Percentiles rank a stretch among this genome's conserved stretches.
Evolutionary conservation across 2,888 invertebrate species (phyloP).

Genomic region (Gisinianus flammeolus): DNA sequence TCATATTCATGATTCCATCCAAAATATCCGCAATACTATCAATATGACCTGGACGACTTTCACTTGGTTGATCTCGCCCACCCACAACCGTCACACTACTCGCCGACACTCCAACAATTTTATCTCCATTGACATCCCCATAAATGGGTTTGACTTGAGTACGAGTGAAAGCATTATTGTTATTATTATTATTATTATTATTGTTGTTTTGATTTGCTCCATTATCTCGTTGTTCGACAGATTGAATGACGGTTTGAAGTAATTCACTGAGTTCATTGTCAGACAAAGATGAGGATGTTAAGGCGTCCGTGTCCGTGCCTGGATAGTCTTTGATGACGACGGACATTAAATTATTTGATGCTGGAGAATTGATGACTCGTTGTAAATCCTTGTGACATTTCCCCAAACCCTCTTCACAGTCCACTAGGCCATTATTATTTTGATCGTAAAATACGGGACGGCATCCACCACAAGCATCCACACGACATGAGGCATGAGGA

Average conservation of each 20-base stretch:
- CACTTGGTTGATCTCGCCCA: constrained; percentile 24
- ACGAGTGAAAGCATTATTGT: constrained; percentile 23
- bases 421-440: constrained; percentile 58
- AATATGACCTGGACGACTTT: constrained; percentile 30
- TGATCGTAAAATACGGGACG: constrained; percentile 59
- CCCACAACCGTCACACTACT: constrained; percentile 49
- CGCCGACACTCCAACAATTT: constrained; percentile 50
- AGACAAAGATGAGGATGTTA: constrained; percentile 30
- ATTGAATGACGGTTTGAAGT: constrained; percentile 19
- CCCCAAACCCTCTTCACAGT: constrained; percentile 59
- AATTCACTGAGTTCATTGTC: constrained; percentile 33
- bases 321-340: constrained; percentile 35
- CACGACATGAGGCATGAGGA: constrained; percentile 60
- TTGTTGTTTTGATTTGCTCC: not conserved
- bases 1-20: constrained; percentile 53
- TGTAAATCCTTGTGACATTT: constrained; percentile 60
- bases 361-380: constrained; percentile 58
- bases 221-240: constrained; percentile 10
- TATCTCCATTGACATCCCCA: constrained; percentile 48
- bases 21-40: constrained; percentile 55
- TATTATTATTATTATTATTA: not conserved
- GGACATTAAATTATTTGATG: constrained; percentile 43
- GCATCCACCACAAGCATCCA: constrained; percentile 62
- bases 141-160: constrained; percentile 54
- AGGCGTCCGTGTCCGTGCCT: constrained; percentile 11